Evolutionary conservation across 2,797 vertebrate genomes (phyloP).

Genomic region (Myotis myotis): DNA sequence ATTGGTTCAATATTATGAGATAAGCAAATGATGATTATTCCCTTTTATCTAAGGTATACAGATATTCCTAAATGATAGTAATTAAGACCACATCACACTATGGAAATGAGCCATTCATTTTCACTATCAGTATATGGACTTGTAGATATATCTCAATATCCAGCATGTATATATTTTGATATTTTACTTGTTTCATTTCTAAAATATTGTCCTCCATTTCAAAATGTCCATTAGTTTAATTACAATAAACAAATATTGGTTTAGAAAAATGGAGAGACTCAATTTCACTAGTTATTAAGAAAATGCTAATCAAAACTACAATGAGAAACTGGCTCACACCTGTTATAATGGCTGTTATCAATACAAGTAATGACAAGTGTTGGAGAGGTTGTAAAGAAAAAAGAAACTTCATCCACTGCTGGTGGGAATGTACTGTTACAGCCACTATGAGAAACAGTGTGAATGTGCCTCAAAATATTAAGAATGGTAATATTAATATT

Average conservation of each 20-base stretch:
- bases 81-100: neutral
- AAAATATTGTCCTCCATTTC: neutral
- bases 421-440: neutral
- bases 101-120: neutral
- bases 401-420: neutral
- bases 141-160: neutral
- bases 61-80: neutral
- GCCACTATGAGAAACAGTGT: neutral
- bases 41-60: neutral
- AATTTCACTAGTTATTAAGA: neutral
- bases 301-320: neutral
- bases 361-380: neutral
- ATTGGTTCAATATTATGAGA: neutral
- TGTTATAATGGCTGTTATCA: neutral
- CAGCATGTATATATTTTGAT: neutral
- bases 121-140: neutral
- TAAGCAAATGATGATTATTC: neutral
- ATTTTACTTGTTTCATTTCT: neutral
- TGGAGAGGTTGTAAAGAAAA: neutral
- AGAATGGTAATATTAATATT: neutral
- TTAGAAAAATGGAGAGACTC: neutral
- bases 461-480: neutral
- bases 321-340: neutral
- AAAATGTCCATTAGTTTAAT: neutral
- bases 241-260: neutral